A percentile compares a stretch with the other conserved stretches of the same genome.
Evolutionary conservation across 2,797 vertebrate genomes (phyloP).

Genomic region (Anomalospiza imberbis): DNA sequence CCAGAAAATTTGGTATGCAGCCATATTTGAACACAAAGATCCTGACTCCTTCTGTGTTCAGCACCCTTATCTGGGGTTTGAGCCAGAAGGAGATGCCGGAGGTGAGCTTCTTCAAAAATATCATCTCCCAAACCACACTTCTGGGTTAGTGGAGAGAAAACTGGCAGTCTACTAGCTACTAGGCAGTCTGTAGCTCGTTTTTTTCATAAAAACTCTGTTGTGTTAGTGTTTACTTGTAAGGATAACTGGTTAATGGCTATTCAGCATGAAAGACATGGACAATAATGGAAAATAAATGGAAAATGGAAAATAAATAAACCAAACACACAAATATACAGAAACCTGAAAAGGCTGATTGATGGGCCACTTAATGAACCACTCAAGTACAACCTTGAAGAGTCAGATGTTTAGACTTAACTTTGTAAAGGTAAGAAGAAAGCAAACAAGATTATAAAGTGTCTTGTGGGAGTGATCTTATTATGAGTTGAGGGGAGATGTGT

Average conservation of each 20-base stretch:
- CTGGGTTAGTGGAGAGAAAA: not conserved
- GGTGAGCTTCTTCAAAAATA: not conserved
- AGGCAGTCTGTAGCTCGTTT: not conserved
- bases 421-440: not conserved
- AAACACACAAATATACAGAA: not conserved
- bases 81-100: not conserved
- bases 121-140: rapidly evolving
- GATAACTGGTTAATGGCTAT: not conserved
- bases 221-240: not conserved
- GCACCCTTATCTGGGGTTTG: not conserved
- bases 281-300: not conserved
- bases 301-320: not conserved
- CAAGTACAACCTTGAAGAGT: not conserved
- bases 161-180: not conserved
- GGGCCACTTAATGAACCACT: not conserved
- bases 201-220: not conserved
- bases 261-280: not conserved
- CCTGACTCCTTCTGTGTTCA: not conserved
- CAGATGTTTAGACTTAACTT: not conserved
- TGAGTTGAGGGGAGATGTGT: not conserved
- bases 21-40: not conserved
- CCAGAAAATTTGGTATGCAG: not conserved
- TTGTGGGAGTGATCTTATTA: not conserved
- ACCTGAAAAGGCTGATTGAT: not conserved
- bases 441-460: not conserved